Evolutionary conservation across 2,113 vertebrate genomes (phyloP), one percentile per base, ranked within the genome.

Genomic region (Albula goreensis): DNA sequence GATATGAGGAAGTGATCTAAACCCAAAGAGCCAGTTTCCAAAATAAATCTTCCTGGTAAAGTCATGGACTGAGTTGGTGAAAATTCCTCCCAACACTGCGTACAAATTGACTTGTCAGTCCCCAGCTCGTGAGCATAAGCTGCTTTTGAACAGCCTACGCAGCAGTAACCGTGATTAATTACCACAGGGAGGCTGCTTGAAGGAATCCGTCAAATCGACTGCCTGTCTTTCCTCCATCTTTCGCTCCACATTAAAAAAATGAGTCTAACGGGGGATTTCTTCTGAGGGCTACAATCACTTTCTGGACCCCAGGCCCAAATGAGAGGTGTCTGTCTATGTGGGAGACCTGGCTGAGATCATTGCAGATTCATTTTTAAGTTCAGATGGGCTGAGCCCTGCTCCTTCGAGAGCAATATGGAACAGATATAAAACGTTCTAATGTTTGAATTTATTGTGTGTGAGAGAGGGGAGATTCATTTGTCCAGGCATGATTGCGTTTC

Each of bases 381-480:
- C 1, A 74, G 70, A 13, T 10, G 22, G n/a, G 2, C 70, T n/a
- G n/a, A 31, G n/a, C 70, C n/a, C 22, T 1, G 22, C 77, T 74
- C 77, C 77, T 85, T 49, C 31, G 84, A 22, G 77, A 31, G 84
- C 52, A 80, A 77, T 31, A 17, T 49, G 84, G 51, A 50, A 15
- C 25, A 31, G 83, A 56, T n/a, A 57, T 56, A 7, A 78, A 79
- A 50, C 41, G 48, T 50, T 31, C 50, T 74, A 31, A 1, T 77
- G 63, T 31, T 70, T 31, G n/a, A 79, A 56, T 80, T 48, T 15
- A 10, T 80, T 31, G 4, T 22, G 41, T 11, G 31, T 50, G 52
- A 81, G 79, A 83, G 78, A 86, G 80, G 48, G 50, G 85, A 81
- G 90, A 91, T 87, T 90, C 90, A 93, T 91, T 93, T 88, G 83